Evolutionary conservation across 2,113 vertebrate genomes (phyloP).

Genomic region (Bubo bubo): DNA sequence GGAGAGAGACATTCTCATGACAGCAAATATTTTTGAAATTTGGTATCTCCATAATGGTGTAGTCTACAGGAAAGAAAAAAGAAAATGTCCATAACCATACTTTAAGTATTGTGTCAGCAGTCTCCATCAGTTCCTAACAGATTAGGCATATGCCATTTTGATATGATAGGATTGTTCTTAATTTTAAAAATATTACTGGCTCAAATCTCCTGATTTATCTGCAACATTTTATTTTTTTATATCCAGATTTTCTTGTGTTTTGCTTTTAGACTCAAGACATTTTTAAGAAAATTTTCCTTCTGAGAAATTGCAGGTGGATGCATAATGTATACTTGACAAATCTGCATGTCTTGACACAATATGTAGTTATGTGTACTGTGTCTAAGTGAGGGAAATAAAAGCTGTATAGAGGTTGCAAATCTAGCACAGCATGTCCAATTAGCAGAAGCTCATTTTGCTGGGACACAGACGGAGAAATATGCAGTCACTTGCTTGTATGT

Average conservation of each 20-base stretch:
- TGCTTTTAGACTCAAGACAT: neutral
- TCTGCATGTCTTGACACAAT: neutral
- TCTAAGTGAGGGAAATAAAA: neutral
- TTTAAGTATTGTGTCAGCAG: neutral
- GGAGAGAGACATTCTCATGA: neutral
- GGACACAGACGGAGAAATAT: neutral
- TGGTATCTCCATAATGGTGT: neutral
- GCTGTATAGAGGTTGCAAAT: neutral
- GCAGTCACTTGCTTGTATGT: neutral
- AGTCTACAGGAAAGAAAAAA: neutral
- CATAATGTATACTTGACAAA: neutral
- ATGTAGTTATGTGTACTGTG: neutral
- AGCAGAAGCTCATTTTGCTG: neutral
- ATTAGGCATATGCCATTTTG: neutral
- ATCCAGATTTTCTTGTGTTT: neutral
- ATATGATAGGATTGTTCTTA: neutral
- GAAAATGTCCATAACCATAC: neutral
- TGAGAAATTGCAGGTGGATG: neutral
- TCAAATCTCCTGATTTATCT: neutral
- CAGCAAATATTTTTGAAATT: neutral
- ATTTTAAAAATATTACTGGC: neutral
- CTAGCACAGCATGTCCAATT: neutral
- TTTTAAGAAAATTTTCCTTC: neutral
- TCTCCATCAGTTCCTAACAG: neutral
- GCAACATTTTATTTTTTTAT: neutral